Evolutionary conservation across 1,140 invertebrate genomes (phyloP), one percentile per base, ranked within the genome.

Genomic region (Antheraea mylitta): DNA sequence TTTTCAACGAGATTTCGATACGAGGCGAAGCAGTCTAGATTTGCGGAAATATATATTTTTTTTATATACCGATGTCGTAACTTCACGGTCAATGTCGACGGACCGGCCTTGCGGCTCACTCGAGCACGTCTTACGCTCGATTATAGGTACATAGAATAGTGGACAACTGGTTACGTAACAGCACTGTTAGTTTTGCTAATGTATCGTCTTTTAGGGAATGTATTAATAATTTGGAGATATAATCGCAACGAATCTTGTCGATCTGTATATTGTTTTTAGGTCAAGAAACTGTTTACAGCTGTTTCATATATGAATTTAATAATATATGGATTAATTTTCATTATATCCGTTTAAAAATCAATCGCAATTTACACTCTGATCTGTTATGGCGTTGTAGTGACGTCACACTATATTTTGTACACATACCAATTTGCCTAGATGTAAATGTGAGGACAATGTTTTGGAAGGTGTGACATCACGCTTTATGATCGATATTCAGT

Each of bases 21-120:
- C 74, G 64, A 66, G 76, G 74, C 67, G 42, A 68, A 69, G 30
- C 69, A 67, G 67, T 74, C 71, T 22, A 30, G 79, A 85, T 87
- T 91, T 87, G 85, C 86, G 89, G 89, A 91, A 91, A 91, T 80
- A 79, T 81, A 79, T 81, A n/a, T 66, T 19, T 73, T 83, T 85
- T 87, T 85, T 88, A 77, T 83, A 81, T 87, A 83, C 87, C 86
- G 72, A 79, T 85, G 81, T 83, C 77, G 85, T 86, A 82, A 81
- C 80, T 82, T 86, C 85, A 90, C 85, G 89, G 89, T 87, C 89
- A 91, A 90, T 91, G 89, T 88, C 87, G 86, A 83, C 78, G 73
- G 75, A 77, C 65, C 80, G 89, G 71, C 89, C 89, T 91, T 90
- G 89, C 74, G 68, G 76, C 76, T 77, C 80, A 72, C 68, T 76